Conservation (phyloP, 1,140 invertebrate species). For the Riptortus pedestris region DNA sequence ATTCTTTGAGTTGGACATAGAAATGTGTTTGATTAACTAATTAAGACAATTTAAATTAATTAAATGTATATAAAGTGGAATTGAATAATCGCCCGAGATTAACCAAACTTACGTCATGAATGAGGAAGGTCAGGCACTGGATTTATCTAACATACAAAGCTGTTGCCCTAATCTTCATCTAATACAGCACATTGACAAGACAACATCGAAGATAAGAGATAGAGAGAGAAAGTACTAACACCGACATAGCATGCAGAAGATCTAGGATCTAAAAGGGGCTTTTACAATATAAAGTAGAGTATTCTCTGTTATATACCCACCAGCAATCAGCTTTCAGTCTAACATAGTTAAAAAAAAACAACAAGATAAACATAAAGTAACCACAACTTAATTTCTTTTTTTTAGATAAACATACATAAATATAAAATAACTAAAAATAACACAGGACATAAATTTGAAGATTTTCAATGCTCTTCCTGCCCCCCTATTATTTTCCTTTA, state of each 20-base stretch:
- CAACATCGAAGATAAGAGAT: constrained; percentile 1
- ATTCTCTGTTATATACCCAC: too few species aligned
- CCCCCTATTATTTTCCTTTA: too few species aligned
- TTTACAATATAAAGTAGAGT: not conserved
- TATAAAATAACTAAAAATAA: too few species aligned
- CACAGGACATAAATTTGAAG: too few species aligned
- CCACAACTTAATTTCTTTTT: too few species aligned
- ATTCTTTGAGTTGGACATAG: not conserved
- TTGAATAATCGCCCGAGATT: not conserved
- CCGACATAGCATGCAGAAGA: constrained; percentile 8
- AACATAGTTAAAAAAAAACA: too few species aligned
- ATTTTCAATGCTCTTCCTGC: too few species aligned
- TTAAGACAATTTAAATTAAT: not conserved
- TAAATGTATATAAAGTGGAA: not conserved
- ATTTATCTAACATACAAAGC: not conserved
- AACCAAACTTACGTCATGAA: not conserved
- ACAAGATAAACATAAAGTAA: too few species aligned
- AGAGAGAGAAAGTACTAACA: constrained; percentile 10
- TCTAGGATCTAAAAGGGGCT: not conserved
- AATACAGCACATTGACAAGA: constrained; percentile 15
- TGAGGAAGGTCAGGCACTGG: not conserved
- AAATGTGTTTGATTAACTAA: not conserved
- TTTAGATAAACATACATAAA: too few species aligned
- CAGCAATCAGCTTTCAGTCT: too few species aligned
- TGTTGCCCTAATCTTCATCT: not conserved